A percentile compares a stretch with the other conserved stretches of the same genome.
Evolutionary conservation across 1,140 invertebrate species (phyloP).

Genomic region (Aradophagus sp.): DNA sequence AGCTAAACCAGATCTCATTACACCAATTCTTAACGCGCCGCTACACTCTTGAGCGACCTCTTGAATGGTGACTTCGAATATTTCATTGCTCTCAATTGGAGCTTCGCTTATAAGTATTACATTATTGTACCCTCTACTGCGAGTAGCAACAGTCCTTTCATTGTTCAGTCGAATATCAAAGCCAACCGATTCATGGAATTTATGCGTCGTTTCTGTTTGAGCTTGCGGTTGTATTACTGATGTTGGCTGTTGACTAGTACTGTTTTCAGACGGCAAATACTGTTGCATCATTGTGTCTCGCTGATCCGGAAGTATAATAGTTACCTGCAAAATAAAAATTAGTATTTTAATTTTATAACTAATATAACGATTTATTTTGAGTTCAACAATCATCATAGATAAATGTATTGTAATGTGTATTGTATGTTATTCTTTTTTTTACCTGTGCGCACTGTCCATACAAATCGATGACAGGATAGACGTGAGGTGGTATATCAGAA

Average conservation of each 20-base stretch:
- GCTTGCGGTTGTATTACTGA: conserved; percentile 70
- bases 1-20: conserved; percentile 72
- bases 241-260: conserved; percentile 72
- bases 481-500: conserved; percentile 84
- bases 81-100: conserved; percentile 82
- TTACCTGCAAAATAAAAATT: conserved; percentile 71
- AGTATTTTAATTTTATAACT: too few relatives aligned
- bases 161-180: conserved; percentile 83
- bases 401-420: too few relatives aligned
- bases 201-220: conserved; percentile 70
- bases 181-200: conserved; percentile 82
- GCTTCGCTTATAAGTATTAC: conserved; percentile 84
- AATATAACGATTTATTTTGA: too few relatives aligned
- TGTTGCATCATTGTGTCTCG: conserved; percentile 70
- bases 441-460: conserved; percentile 97
- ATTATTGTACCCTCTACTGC: conserved; percentile 80
- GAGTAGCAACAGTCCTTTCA: conserved; percentile 80
- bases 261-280: conserved; percentile 72
- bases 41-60: conserved; percentile 80
- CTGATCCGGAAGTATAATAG: conserved; percentile 71
- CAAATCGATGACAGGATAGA: conserved; percentile 95
- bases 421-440: too few relatives aligned
- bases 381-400: too few relatives aligned
- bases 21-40: conserved; percentile 84
- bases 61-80: conserved; percentile 83